phyloP scores from a whole-genome alignment of 2,113 vertebrate genomes.

The Oceanodroma tethys region DNA sequence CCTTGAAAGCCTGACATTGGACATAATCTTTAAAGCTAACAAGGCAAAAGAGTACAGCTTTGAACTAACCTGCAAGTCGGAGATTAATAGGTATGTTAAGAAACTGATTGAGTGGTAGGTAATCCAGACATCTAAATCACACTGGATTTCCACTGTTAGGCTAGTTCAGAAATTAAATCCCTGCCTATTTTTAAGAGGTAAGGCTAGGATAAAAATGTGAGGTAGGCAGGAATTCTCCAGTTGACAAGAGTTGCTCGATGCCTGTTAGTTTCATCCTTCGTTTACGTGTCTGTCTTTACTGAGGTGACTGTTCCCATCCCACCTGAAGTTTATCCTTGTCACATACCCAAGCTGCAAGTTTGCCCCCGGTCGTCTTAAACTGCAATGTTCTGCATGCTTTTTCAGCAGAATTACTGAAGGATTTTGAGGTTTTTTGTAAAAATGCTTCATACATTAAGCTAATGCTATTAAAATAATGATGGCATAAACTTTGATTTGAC shows the following conservation, averaged over 20 bases:
- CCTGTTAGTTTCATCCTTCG: neutral
- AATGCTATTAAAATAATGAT: neutral
- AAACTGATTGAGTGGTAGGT: neutral
- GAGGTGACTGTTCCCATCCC: neutral
- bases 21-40: slow-evolving; percentile 85
- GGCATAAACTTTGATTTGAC: slow-evolving; percentile 22
- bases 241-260: neutral
- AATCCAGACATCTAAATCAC: neutral
- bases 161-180: neutral
- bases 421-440: neutral
- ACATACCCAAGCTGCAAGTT: neutral
- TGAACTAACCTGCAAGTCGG: slow-evolving; percentile 84
- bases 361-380: neutral
- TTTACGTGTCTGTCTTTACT: neutral
- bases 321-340: neutral
- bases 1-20: slow-evolving; percentile 79
- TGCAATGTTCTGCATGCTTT: neutral
- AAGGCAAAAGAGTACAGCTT: slow-evolving; percentile 83
- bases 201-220: neutral
- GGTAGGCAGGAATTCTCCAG: neutral
- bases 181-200: neutral
- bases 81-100: slow-evolving; percentile 81
- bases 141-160: neutral
- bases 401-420: neutral
- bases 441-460: neutral